phyloP scores from a whole-genome alignment of 2,797 vertebrate species.

The Ispidina lecontei region DNA sequence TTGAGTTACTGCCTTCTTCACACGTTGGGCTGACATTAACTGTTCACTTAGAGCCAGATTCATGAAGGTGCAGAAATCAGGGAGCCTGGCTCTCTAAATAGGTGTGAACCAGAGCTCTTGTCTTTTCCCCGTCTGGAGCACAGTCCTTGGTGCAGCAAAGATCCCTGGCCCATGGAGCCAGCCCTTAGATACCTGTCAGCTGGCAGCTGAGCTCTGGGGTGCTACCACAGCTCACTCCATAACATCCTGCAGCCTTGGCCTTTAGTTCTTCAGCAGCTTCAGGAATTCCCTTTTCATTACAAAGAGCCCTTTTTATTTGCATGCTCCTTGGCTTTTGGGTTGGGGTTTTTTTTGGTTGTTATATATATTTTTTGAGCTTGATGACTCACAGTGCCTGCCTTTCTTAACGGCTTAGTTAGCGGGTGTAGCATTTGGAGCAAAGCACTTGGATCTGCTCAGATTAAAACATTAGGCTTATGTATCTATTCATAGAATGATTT shows the following conservation, averaged over 20 bases:
- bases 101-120: background rate
- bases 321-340: fast-evolving
- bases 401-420: background rate
- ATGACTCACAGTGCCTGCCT: fast-evolving
- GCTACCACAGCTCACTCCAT: background rate
- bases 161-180: background rate
- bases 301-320: background rate
- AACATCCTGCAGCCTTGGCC: fast-evolving
- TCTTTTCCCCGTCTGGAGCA: background rate
- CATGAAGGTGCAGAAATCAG: background rate
- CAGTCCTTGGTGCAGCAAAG: fast-evolving
- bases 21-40: background rate
- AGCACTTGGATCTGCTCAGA: background rate
- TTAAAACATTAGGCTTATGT: background rate
- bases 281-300: background rate
- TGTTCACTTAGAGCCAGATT: background rate
- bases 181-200: fast-evolving
- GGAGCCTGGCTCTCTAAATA: background rate
- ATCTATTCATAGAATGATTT: background rate
- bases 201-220: fast-evolving
- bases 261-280: background rate
- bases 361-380: background rate
- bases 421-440: background rate
- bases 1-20: conserved; percentile 10
- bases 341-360: no score